Conservation (phyloP, 2,888 invertebrate species). For the Alsophila aescularia region DNA sequence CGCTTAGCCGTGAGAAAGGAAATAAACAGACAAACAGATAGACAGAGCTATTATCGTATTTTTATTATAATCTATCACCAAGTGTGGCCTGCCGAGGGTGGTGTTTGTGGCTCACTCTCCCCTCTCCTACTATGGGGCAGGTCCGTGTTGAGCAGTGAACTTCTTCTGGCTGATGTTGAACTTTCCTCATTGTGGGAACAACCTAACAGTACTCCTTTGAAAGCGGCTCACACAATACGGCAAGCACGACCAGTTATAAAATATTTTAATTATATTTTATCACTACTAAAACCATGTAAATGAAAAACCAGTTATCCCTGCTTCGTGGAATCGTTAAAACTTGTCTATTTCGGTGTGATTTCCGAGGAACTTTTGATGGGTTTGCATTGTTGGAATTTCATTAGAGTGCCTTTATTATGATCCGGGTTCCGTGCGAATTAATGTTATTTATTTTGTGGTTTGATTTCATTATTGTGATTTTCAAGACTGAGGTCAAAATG, state of each 20-base stretch:
- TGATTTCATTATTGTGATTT: no score
- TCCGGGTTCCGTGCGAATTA: slow-evolving; percentile 19
- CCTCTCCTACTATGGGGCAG: no score
- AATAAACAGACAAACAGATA: no score
- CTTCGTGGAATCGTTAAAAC: slow-evolving; percentile 83
- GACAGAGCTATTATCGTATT: no score
- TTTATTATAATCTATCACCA: no score
- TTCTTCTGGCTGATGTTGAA: no score
- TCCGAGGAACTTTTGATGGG: slow-evolving; percentile 67
- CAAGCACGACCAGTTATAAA: no score
- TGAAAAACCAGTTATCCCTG: slow-evolving; percentile 80
- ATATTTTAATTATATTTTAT: slow-evolving; percentile 85
- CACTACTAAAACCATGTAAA: slow-evolving; percentile 82
- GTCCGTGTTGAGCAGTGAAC: no score
- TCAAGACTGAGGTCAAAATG: no score
- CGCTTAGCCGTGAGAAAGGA: no score
- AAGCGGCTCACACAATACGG: slow-evolving; percentile 62
- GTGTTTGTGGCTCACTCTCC: no score
- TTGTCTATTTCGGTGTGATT: slow-evolving; percentile 59
- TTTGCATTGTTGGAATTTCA: slow-evolving; percentile 76
- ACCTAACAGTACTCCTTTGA: slow-evolving; percentile 59
- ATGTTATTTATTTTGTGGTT: slow-evolving; percentile 23
- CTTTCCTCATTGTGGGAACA: slow-evolving; percentile 49
- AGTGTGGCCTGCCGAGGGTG: no score
- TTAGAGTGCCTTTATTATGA: slow-evolving; percentile 47